Base-by-base conservation (phyloP, 2,797 vertebrate genomes). In the Xenops minutus region DNA sequence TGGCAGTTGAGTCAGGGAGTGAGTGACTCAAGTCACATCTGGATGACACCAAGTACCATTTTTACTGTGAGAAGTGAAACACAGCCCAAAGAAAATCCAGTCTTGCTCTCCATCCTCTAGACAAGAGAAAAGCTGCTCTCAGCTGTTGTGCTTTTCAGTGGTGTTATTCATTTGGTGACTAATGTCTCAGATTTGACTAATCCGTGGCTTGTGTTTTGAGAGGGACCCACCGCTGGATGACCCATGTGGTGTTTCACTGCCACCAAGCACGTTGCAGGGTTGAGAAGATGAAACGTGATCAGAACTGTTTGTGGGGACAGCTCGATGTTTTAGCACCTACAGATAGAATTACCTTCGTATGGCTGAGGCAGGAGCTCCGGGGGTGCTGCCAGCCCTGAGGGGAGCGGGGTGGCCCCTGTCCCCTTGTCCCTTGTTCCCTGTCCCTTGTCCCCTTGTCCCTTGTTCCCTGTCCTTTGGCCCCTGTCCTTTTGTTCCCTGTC, bases 71-170 rank as follows among this genome's bases (percentile, higher is more conserved):
- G 49, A 22, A 72, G 12, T 12, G 34, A 73, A 69, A n/a, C 46
- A 27, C 41, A 8, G 2, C 6, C 3, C 6, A 1, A 34, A 24
- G 23, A 64, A 81, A 82, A 64, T 0, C 1, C 24, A 14, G 1
- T 7, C 34, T 37, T 13, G 3, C 41, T 82, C 48, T 41, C 10
- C 15, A 2, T 20, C 20, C 18, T 19, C n/a, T 4, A 34, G 43
- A 9, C 4, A 16, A 27, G 67, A 51, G 44, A 49, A 16, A 3
- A 10, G 20, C 16, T 5, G 6, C 3, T 49, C 23, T 37, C 3
- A 2, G 29, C 27, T 24, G 12, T 4, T 23, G 10, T 13, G 48
- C 12, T 2, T 37, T 59, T 27, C 39, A 36, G 19, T 2, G 26
- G 5, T 1, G 2, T 34, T 8, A 30, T 3, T 69, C 8, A 12